Evolutionary conservation across 2,797 vertebrate species (phyloP).

Genomic region (Sitta carolinensis): DNA sequence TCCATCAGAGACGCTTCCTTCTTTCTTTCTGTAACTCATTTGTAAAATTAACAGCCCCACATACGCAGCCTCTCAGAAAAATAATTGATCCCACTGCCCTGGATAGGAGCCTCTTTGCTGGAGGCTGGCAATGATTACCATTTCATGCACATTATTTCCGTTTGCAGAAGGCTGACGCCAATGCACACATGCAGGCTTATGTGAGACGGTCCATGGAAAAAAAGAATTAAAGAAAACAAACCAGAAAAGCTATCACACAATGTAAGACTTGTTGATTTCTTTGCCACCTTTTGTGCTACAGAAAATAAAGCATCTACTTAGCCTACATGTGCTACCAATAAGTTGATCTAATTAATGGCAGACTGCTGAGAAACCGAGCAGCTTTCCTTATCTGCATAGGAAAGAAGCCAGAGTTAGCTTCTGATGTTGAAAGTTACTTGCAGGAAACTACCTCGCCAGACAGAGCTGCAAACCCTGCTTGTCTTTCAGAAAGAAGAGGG

Average conservation of each 20-base stretch:
- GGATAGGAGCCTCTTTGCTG: not conserved
- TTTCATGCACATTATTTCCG: constrained; percentile 36
- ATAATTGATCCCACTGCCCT: constrained; percentile 19
- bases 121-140: constrained; percentile 9
- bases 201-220: not conserved
- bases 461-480: not conserved
- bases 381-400: constrained; percentile 12
- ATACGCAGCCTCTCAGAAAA: not conserved
- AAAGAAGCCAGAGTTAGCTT: constrained; percentile 63
- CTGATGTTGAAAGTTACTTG: constrained; percentile 76
- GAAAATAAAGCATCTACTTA: constrained; percentile 75
- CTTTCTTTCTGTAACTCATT: not conserved
- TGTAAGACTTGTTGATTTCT: constrained; percentile 83
- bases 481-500: not conserved
- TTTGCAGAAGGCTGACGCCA: constrained; percentile 76
- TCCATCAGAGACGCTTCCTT: not conserved
- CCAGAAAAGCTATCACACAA: constrained; percentile 72
- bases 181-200: constrained; percentile 68
- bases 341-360: constrained; percentile 83
- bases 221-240: constrained; percentile 21
- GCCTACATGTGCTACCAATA: constrained; percentile 85
- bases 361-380: constrained; percentile 37
- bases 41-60: constrained; percentile 20
- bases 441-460: constrained; percentile 53
- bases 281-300: constrained; percentile 81